These are phyloP conservation scores for Volucella inflata DNA, from an alignment of 2,888 invertebrate genomes.

Conservation along the genomic window DNA sequence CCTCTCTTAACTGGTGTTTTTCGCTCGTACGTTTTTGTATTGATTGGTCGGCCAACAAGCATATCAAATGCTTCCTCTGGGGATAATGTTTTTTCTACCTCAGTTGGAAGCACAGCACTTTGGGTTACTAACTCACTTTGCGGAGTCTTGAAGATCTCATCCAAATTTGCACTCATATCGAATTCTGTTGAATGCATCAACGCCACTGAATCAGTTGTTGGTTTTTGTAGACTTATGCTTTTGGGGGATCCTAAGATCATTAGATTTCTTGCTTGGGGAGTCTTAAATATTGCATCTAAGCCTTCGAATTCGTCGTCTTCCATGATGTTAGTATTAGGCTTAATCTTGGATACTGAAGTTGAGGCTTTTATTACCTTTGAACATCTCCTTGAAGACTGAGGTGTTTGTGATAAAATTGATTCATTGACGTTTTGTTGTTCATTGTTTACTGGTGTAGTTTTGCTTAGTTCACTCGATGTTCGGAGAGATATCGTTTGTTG, in stretches of 20 bases:
- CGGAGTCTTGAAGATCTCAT: slow-evolving; percentile 80
- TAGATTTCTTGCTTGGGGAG: slow-evolving; percentile 80
- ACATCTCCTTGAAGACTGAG: slow-evolving; percentile 13
- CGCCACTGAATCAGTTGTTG: slow-evolving; percentile 75
- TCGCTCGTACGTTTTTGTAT: slow-evolving; percentile 73
- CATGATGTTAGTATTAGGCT: neutral
- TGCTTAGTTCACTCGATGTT: neutral
- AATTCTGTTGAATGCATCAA: slow-evolving; percentile 78
- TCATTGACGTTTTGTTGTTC: neutral
- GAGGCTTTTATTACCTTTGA: neutral
- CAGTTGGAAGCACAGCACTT: neutral
- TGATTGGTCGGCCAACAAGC: slow-evolving; percentile 77
- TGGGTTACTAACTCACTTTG: slow-evolving; percentile 55
- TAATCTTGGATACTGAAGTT: neutral
- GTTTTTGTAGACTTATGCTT: slow-evolving; percentile 79
- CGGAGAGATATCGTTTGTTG: neutral
- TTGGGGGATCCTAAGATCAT: slow-evolving; percentile 81
- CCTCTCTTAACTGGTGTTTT: slow-evolving; percentile 37
- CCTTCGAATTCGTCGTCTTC: slow-evolving; percentile 72
- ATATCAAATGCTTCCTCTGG: slow-evolving; percentile 78
- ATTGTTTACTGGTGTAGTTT: neutral
- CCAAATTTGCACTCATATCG: slow-evolving; percentile 79
- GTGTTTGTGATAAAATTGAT: neutral
- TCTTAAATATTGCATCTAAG: slow-evolving; percentile 79
- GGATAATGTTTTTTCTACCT: slow-evolving; percentile 37